These are phyloP conservation scores for Tylochromis polylepis DNA, from an alignment of 2,113 vertebrate genomes.

Conservation along the genomic window DNA sequence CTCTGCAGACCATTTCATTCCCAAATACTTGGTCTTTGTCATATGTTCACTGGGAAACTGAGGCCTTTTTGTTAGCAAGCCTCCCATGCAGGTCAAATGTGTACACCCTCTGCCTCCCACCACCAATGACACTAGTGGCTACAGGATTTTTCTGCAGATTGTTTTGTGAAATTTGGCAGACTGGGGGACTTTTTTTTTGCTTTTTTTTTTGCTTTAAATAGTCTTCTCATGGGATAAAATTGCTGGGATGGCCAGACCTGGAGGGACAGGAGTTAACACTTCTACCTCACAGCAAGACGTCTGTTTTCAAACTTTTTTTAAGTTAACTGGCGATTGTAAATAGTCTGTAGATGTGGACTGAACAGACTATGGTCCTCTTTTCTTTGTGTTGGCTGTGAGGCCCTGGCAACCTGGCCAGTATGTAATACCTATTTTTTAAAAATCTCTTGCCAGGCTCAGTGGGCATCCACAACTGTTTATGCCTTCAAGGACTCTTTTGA, in stretches of 20 bases:
- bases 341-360: accelerated
- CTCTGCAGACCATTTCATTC: neutral
- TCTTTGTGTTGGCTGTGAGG: neutral
- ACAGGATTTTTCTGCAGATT: neutral
- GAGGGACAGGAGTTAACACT: neutral
- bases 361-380: neutral
- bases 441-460: neutral
- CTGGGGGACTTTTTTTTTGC: neutral
- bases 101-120: neutral
- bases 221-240: neutral
- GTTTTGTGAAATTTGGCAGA: neutral
- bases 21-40: neutral
- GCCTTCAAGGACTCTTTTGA: neutral
- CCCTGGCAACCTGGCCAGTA: neutral
- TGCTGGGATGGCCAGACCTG: neutral
- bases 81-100: neutral
- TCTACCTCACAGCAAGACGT: neutral
- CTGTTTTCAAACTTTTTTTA: neutral
- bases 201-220: no score
- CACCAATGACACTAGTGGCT: neutral
- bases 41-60: neutral
- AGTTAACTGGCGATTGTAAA: neutral
- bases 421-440: neutral
- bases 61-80: neutral
- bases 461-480: neutral